A percentile compares a stretch with the other conserved stretches of the same genome.
These are phyloP conservation scores for Oscheius onirici DNA, from an alignment of 2,888 invertebrate species.

Conservation along the genomic window DNA sequence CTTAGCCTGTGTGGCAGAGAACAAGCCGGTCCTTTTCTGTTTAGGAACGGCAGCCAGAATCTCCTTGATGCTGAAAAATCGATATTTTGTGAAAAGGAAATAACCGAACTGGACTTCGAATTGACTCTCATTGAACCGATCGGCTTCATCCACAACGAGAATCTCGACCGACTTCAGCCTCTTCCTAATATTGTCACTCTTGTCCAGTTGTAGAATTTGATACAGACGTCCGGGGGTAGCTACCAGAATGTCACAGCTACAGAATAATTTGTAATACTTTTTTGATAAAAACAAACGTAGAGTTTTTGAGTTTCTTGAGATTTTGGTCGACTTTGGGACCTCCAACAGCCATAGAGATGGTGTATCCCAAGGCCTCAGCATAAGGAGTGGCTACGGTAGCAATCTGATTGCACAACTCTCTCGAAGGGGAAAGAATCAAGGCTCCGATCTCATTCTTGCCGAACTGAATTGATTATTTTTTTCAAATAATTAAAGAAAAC, in stretches of 20 bases:
- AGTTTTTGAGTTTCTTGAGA: conserved; percentile 54
- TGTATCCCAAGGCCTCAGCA: conserved; percentile 45
- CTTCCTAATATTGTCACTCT: conserved; percentile 34
- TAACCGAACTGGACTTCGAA: conserved; percentile 78
- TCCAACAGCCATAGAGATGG: conserved; percentile 73
- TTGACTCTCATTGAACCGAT: conserved; percentile 89
- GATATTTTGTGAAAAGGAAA: neutral
- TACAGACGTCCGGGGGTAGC: conserved; percentile 93
- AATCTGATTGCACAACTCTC: conserved; percentile 92
- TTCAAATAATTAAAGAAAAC: neutral
- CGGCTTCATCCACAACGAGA: conserved; percentile 94
- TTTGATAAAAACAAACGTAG: conserved; percentile 28
- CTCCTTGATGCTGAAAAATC: conserved; percentile 79
- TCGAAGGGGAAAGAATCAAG: conserved; percentile 90
- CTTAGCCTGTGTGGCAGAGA: conserved; percentile 97
- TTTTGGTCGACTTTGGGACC: conserved; percentile 50
- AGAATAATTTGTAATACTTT: too few relatives aligned
- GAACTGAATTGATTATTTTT: conserved; percentile 35
- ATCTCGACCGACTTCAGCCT: conserved; percentile 78
- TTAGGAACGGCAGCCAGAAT: conserved; percentile 91
- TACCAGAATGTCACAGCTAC: conserved; percentile 84
- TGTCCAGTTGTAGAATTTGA: conserved; percentile 77
- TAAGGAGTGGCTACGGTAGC: conserved; percentile 73
- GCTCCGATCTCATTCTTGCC: conserved; percentile 79
- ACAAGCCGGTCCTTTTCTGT: conserved; percentile 93